phyloP scores from a whole-genome alignment of 35 echinoderm and acorn worm genomes.

The Ptychodera flava region DNA sequence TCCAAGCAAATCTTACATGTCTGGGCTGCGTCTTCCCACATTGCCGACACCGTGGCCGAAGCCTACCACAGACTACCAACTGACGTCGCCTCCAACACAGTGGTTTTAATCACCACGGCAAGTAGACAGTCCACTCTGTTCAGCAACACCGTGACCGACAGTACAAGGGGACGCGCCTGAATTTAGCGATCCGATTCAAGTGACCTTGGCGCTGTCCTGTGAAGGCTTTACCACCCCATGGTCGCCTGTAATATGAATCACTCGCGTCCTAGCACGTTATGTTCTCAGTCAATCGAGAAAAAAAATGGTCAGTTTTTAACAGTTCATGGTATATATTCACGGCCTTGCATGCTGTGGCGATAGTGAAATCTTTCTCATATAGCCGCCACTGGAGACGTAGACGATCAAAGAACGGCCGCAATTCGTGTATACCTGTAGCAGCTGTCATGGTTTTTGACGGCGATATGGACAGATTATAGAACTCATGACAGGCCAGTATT shows the following conservation, averaged over 20 bases:
- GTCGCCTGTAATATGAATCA: not conserved
- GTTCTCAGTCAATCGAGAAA: no score
- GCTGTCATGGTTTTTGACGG: no score
- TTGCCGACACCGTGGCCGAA: conserved; percentile 38
- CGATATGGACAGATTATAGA: no score
- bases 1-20: conserved; percentile 83
- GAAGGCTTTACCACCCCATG: not conserved
- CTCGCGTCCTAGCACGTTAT: not conserved
- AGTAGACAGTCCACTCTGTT: not conserved
- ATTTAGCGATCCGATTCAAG: not conserved
- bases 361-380: no score
- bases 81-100: conserved; percentile 51
- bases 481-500: no score
- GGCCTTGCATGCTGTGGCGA: no score
- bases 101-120: conserved; percentile 66
- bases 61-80: conserved; percentile 52
- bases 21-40: conserved; percentile 55
- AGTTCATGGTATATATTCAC: no score
- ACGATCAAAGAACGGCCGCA: no score
- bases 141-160: not conserved
- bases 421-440: no score
- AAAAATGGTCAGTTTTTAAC: no score
- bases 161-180: not conserved
- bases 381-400: no score
- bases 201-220: not conserved